Evolutionary conservation across 2,797 vertebrate genomes (phyloP), one percentile per base, ranked within the genome.

Genomic region (Chelonia mydas): DNA sequence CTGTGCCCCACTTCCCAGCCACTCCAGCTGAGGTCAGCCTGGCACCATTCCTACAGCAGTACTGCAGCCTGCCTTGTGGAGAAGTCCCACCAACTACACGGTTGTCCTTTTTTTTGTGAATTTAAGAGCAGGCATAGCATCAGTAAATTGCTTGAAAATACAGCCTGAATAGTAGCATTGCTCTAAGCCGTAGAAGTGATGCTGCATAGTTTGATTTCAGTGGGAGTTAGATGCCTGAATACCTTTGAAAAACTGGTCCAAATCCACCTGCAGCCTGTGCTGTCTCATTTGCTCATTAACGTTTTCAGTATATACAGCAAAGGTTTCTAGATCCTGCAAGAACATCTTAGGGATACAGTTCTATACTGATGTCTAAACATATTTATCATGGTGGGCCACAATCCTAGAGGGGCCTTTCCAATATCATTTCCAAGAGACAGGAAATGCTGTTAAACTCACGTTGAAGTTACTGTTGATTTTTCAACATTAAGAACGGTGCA

Each of bases 1-100:
- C 41, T 33, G 7, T 0, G 16, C 0, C 0, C 2, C 9, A 21
- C 54, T 25, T 33, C 45, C 72, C 74, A 49, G 25, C 74, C 27
- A 31, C 74, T 77, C 27, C 3, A 17, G 74, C 45, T 4, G 74
- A 17, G n/a, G n/a, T 72, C 65, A 72, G n/a, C n/a, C 65, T 77
- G 45, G 28, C 37, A 37, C 33, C 72, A 25, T 13, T n/a, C 17
- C 8, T 53, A n/a, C 21, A 27, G 3, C 7, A 37, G n/a, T 47
- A 33, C 16, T n/a, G 28, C 7, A 45, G 7, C 31, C 47, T 61
- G 86, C 88, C 47, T 33, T 15, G 83, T 57, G n/a, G 17, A n/a
- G 25, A 41, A 19, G 27, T 4, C 31, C 49, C 82, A 74, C 17
- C 41, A 94, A 21, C 0, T 0, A 53, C 37, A 81, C 54, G 1